Percentiles rank a stretch among this genome's conserved stretches.
These are phyloP conservation scores for Volucella bombylans DNA, from an alignment of 2,888 invertebrate genomes.

Conservation along the genomic window DNA sequence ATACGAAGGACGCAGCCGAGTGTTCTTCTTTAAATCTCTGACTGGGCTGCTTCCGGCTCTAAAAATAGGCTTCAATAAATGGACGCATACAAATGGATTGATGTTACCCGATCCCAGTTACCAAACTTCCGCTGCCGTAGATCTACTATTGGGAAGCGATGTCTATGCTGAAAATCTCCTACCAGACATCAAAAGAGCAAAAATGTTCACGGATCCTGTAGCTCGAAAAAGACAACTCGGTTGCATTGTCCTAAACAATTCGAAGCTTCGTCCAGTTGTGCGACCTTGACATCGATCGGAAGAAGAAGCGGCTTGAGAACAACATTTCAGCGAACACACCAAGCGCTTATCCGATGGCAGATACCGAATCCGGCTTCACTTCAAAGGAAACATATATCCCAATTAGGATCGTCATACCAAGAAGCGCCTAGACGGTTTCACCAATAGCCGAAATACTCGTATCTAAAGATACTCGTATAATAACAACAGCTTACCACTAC, in stretches of 20 bases:
- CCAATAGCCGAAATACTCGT: no score
- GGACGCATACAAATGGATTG: no score
- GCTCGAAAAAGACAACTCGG: neutral
- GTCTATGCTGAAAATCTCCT: neutral
- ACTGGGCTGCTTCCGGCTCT: constrained; percentile 7
- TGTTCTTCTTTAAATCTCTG: constrained; percentile 3
- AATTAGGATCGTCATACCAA: constrained; percentile 19
- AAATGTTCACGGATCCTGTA: neutral
- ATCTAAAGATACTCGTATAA: no score
- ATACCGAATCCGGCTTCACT: neutral
- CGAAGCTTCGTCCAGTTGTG: neutral
- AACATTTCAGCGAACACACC: neutral
- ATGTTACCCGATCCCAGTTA: no score
- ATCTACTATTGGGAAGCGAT: neutral
- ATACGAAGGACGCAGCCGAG: neutral
- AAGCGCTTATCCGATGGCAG: neutral
- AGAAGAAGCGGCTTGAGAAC: neutral
- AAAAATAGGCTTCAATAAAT: neutral
- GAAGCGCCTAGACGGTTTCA: neutral
- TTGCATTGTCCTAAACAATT: neutral
- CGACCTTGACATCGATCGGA: neutral
- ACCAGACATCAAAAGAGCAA: neutral
- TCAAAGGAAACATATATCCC: constrained; percentile 27
- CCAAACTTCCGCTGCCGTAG: neutral
- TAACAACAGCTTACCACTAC: neutral